Conservation (phyloP, 2,888 invertebrate genomes). For the Adelphocoris suturalis region DNA sequence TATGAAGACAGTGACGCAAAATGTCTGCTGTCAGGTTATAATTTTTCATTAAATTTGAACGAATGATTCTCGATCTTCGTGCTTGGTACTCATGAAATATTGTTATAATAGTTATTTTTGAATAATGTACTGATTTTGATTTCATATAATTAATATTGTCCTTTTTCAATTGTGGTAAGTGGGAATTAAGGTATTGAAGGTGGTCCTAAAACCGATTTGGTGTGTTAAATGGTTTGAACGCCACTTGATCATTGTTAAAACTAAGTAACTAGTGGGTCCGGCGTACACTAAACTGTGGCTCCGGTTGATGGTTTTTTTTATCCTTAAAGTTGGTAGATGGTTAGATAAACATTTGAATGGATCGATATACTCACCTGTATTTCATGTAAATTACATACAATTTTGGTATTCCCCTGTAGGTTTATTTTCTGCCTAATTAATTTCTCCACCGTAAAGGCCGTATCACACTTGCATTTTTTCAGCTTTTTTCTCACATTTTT, state of each 20-base stretch:
- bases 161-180: too few relatives aligned
- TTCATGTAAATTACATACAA: too few relatives aligned
- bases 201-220: too few relatives aligned
- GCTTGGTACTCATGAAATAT: neutral
- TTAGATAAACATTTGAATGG: neutral
- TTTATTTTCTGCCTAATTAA: too few relatives aligned
- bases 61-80: neutral
- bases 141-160: neutral
- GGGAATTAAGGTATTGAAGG: too few relatives aligned
- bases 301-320: slow-evolving; percentile 1
- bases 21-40: too few relatives aligned
- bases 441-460: too few relatives aligned
- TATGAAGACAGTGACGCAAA: too few relatives aligned
- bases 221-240: neutral
- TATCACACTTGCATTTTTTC: too few relatives aligned
- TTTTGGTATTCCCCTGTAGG: too few relatives aligned
- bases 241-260: neutral
- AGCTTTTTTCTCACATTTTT: too few relatives aligned
- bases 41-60: neutral
- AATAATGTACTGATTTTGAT: neutral
- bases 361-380: neutral
- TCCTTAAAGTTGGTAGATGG: neutral
- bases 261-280: too few relatives aligned
- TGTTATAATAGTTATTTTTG: neutral
- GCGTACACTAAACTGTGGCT: neutral